Conservation (phyloP, 2,113 vertebrate species). For the Tiliqua scincoides region DNA sequence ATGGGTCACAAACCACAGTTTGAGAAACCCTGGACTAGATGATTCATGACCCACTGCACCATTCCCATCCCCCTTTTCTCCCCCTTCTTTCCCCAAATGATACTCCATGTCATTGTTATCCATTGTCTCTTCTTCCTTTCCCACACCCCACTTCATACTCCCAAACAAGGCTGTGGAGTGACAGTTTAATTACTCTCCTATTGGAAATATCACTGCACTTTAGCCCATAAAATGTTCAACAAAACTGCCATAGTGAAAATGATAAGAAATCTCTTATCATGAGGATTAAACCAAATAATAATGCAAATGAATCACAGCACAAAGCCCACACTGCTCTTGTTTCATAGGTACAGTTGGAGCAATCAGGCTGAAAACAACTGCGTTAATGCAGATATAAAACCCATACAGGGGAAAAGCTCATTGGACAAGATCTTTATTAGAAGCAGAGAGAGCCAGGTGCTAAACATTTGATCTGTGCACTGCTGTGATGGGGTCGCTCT, state of each 20-base stretch:
- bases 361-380: slow-evolving; percentile 16
- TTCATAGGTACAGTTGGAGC: not conserved
- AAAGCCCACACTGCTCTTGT: slow-evolving; percentile 1
- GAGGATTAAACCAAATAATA: not conserved
- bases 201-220: not conserved
- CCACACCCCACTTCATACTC: not conserved
- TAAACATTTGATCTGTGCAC: not conserved
- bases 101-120: not conserved
- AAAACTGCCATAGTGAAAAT: not conserved
- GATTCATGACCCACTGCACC: not conserved
- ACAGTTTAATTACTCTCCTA: not conserved
- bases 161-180: not conserved
- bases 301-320: not conserved
- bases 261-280: not conserved
- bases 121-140: not conserved
- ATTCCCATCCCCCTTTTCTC: not conserved
- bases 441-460: slow-evolving; percentile 8
- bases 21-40: too few species aligned
- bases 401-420: not conserved
- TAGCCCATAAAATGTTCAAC: not conserved
- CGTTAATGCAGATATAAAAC: slow-evolving; percentile 20
- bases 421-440: not conserved
- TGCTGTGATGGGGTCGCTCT: not conserved
- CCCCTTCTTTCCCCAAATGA: too few species aligned
- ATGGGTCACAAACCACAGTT: too few species aligned